Percentiles rank a stretch among this genome's conserved stretches.
phyloP scores from a whole-genome alignment of 2,888 invertebrate species.

The Strigamia maritima region DNA sequence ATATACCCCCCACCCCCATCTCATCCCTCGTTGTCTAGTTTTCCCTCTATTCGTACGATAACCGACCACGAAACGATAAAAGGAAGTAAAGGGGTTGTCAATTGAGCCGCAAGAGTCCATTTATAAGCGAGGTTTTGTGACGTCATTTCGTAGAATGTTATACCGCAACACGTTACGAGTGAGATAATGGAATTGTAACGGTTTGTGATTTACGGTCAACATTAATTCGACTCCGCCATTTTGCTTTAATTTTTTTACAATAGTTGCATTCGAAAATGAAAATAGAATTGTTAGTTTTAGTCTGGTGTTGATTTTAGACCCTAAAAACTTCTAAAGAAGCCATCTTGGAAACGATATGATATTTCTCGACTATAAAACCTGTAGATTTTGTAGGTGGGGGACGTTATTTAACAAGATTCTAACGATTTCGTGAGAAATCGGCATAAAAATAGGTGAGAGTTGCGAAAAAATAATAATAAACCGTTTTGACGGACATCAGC shows the following conservation, averaged over 20 bases:
- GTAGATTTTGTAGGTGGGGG: too few relatives aligned
- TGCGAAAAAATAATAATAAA: too few relatives aligned
- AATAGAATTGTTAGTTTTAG: too few relatives aligned
- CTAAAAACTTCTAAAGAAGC: too few relatives aligned
- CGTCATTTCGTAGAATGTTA: slow-evolving; percentile 17
- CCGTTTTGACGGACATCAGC: too few relatives aligned
- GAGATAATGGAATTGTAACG: background rate
- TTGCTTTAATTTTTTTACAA: background rate
- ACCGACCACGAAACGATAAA: slow-evolving; percentile 25
- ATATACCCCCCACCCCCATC: background rate
- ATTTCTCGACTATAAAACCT: too few relatives aligned
- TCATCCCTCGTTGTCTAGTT: background rate
- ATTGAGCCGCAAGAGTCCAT: slow-evolving; percentile 18
- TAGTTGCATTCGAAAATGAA: too few relatives aligned
- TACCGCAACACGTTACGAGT: slow-evolving; percentile 17
- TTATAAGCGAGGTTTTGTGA: background rate
- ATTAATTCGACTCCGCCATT: background rate
- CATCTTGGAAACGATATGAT: too few relatives aligned
- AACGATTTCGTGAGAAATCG: too few relatives aligned
- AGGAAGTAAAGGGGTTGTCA: slow-evolving; percentile 30
- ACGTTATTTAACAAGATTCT: too few relatives aligned
- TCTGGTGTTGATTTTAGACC: too few relatives aligned
- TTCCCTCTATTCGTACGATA: slow-evolving; percentile 12
- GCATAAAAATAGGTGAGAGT: too few relatives aligned
- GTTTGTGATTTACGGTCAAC: background rate